A percentile compares a stretch with the other conserved stretches of the same genome.
Conservation (phyloP, 2,113 vertebrate genomes). For the Haplochromis vanheusdeni region DNA sequence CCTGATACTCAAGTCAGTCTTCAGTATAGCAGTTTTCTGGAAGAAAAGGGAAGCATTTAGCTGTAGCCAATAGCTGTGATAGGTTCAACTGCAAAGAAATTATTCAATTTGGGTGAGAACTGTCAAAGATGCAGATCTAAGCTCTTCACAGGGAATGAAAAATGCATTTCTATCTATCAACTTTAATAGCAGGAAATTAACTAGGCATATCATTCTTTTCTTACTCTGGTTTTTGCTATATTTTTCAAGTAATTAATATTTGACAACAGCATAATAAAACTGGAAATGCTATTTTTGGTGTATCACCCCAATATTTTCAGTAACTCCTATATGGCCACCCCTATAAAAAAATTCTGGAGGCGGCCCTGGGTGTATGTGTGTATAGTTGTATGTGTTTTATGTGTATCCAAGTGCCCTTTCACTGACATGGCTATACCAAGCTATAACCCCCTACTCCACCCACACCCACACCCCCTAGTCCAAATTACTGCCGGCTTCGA, state of each 20-base stretch:
- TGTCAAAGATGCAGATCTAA: constrained; percentile 1
- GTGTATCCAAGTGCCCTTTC: constrained; percentile 16
- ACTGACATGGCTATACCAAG: constrained; percentile 22
- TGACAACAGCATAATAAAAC: background rate
- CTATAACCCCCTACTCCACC: background rate
- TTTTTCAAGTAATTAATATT: background rate
- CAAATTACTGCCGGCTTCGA: background rate
- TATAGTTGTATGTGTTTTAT: background rate
- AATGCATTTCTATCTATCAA: background rate
- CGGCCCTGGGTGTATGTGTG: background rate
- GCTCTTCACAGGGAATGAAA: background rate
- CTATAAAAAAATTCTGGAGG: background rate
- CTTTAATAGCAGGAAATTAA: background rate
- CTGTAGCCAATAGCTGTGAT: background rate
- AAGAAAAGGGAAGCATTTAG: constrained; percentile 3
- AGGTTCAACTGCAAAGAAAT: background rate
- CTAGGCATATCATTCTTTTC: background rate
- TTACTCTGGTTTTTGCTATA: background rate
- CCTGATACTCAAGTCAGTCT: background rate
- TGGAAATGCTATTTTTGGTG: background rate
- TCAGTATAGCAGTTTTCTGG: constrained; percentile 6
- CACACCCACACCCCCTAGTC: background rate
- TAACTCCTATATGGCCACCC: background rate
- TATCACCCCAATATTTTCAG: background rate
- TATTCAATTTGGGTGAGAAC: background rate